Conservation (phyloP, 2,888 invertebrate species). For the Trachelus iudaicus region DNA sequence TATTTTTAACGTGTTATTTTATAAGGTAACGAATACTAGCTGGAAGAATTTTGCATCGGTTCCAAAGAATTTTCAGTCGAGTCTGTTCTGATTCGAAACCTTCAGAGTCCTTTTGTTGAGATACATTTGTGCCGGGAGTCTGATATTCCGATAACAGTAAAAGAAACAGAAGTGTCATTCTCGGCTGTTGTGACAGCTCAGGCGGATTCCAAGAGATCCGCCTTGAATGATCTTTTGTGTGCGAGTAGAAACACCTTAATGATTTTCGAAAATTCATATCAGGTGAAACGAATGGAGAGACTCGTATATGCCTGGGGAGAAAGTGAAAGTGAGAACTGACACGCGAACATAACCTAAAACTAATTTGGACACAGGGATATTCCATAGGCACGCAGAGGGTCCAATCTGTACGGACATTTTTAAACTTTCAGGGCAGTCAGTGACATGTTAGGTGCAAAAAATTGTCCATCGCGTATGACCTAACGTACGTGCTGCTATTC, state of each 20-base stretch:
- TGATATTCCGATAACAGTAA: slow-evolving; percentile 19
- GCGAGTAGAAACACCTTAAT: background rate
- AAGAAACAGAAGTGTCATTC: slow-evolving; percentile 43
- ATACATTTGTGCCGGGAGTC: background rate
- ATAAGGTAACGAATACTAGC: slow-evolving; percentile 25
- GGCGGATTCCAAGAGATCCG: slow-evolving; percentile 7
- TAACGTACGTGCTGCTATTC: slow-evolving; percentile 12
- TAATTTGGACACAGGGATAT: slow-evolving; percentile 9
- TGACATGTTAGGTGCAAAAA: slow-evolving; percentile 13
- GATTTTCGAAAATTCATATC: background rate
- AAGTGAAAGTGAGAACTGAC: slow-evolving; percentile 43
- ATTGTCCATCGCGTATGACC: slow-evolving; percentile 17
- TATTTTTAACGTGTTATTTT: slow-evolving; percentile 33
- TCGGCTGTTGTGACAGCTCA: slow-evolving; percentile 35
- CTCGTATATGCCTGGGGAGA: slow-evolving; percentile 27
- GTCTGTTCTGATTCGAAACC: background rate
- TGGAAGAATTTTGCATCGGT: background rate
- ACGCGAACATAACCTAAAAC: slow-evolving; percentile 41
- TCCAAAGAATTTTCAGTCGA: background rate
- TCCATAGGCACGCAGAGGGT: background rate
- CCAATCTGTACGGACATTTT: background rate
- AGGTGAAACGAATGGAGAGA: slow-evolving; percentile 25
- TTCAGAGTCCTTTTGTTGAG: background rate
- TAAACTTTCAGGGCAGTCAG: slow-evolving; percentile 19
- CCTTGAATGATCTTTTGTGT: background rate